Percentiles rank a stretch among this genome's conserved stretches.
Conservation (phyloP, 2,113 vertebrate species). For the Salvelinus namaycush region DNA sequence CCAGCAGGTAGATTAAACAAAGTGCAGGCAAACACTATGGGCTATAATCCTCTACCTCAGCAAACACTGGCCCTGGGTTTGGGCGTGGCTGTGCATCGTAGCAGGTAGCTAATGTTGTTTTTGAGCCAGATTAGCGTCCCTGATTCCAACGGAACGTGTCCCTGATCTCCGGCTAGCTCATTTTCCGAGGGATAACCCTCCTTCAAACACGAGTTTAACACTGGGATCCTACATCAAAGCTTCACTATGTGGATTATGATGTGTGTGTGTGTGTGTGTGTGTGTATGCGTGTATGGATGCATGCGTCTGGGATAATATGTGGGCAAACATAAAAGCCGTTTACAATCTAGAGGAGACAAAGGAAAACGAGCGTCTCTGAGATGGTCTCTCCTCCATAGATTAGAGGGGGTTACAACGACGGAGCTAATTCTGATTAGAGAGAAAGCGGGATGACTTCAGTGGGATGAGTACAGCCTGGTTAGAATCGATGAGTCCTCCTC, state of each 20-base stretch:
- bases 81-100: constrained; percentile 34
- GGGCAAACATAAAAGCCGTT: constrained; percentile 31
- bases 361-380: constrained; percentile 32
- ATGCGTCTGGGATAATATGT: not conserved
- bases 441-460: not conserved
- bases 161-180: constrained; percentile 51
- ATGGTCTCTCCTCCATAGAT: constrained; percentile 23
- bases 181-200: constrained; percentile 40
- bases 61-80: constrained; percentile 41
- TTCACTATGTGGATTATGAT: constrained; percentile 15
- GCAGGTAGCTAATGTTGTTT: constrained; percentile 39
- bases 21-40: constrained; percentile 47
- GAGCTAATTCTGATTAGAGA: constrained; percentile 6
- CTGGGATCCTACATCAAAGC: constrained; percentile 27
- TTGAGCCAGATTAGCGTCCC: constrained; percentile 52
- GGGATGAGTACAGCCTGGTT: constrained; percentile 17
- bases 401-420: constrained; percentile 26
- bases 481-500: not conserved
- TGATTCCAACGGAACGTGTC: constrained; percentile 35
- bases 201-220: too few species aligned
- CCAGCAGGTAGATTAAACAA: constrained; percentile 6
- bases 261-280: too few species aligned
- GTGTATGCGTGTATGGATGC: too few species aligned
- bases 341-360: constrained; percentile 26
- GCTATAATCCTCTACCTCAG: constrained; percentile 40